Percentiles rank a stretch among this genome's conserved stretches.
phyloP scores from a whole-genome alignment of 2,797 vertebrate genomes.

The Pogoniulus pusillus region DNA sequence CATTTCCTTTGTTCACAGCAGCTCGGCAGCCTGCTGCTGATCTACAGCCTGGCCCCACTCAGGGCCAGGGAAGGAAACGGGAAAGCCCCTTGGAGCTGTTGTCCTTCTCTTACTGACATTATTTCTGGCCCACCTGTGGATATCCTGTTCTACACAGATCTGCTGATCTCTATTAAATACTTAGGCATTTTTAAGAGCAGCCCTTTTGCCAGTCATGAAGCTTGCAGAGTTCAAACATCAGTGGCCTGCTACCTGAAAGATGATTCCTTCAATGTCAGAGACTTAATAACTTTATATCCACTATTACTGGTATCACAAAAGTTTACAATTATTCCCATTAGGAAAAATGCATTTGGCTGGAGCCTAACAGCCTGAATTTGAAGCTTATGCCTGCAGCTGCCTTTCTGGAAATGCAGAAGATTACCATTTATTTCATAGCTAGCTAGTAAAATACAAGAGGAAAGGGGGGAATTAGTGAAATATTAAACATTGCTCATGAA shows the following conservation, averaged over 20 bases:
- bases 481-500: background rate
- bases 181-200: background rate
- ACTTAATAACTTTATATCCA: background rate
- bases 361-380: background rate
- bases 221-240: background rate
- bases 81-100: background rate
- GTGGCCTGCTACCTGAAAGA: background rate
- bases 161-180: slow-evolving; percentile 1
- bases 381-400: background rate
- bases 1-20: background rate
- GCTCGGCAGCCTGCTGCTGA: background rate
- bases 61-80: background rate
- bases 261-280: background rate
- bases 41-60: background rate
- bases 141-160: background rate
- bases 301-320: background rate
- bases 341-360: background rate
- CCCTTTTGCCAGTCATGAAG: background rate
- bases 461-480: slow-evolving; percentile 1
- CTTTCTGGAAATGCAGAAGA: slow-evolving; percentile 3
- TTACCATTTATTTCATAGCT: slow-evolving; percentile 24
- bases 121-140: background rate
- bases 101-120: background rate
- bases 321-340: background rate
- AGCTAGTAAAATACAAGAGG: background rate